phyloP scores from a whole-genome alignment of 2,113 vertebrate species.

The Otus sunia region DNA sequence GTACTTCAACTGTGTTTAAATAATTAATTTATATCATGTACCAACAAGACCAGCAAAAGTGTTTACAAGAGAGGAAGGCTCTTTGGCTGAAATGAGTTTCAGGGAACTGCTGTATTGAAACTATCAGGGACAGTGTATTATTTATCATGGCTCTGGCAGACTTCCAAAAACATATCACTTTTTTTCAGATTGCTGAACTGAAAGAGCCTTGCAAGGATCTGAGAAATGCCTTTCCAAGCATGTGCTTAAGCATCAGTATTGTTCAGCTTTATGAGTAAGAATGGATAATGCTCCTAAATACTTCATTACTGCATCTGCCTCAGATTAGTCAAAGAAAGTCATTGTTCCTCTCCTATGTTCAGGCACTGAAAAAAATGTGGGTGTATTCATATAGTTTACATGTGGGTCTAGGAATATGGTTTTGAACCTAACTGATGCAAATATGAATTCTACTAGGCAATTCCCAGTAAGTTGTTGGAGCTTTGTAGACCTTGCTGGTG shows the following conservation, averaged over 20 bases:
- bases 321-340: background rate
- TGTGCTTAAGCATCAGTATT: background rate
- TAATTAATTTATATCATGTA: background rate
- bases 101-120: background rate
- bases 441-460: background rate
- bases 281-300: background rate
- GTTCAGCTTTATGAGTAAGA: background rate
- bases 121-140: slow-evolving; percentile 28
- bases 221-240: background rate
- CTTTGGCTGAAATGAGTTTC: slow-evolving; percentile 1
- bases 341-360: background rate
- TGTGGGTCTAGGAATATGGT: background rate
- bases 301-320: background rate
- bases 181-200: background rate
- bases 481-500: background rate
- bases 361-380: background rate
- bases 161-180: background rate
- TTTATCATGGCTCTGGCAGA: slow-evolving; percentile 5
- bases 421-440: background rate
- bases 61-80: slow-evolving; percentile 6
- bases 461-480: background rate
- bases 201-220: background rate
- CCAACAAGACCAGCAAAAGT: background rate
- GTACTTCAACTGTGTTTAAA: background rate
- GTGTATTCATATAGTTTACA: background rate